Conservation (phyloP, 2,113 vertebrate genomes). For the Phalacrocorax carbo region DNA sequence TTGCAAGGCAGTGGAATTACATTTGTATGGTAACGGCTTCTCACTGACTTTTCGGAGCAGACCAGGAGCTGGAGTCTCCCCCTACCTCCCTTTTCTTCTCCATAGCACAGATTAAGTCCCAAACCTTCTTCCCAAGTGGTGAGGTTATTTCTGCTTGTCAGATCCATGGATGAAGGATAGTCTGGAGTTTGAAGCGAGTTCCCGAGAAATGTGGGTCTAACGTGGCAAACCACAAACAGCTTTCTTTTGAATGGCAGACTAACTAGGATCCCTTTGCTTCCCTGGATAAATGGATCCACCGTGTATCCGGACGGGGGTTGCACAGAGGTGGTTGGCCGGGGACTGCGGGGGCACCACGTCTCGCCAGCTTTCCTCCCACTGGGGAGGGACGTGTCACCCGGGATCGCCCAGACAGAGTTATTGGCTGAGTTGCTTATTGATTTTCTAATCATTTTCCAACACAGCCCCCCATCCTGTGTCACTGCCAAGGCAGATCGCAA, state of each 20-base stretch:
- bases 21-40: neutral
- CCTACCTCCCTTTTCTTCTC: neutral
- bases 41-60: neutral
- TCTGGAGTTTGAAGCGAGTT: neutral
- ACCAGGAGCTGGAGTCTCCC: neutral
- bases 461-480: neutral
- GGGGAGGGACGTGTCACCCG: neutral
- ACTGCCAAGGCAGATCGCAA: slow-evolving; percentile 49
- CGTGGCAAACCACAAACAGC: neutral
- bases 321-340: neutral
- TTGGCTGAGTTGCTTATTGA: slow-evolving; percentile 6
- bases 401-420: neutral
- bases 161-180: neutral
- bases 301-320: accelerated
- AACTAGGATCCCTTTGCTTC: neutral
- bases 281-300: neutral
- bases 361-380: neutral
- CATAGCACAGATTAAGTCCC: neutral
- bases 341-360: neutral
- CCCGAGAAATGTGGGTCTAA: neutral
- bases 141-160: neutral
- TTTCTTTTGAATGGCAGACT: neutral
- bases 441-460: slow-evolving; percentile 52
- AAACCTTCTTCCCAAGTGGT: neutral
- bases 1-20: neutral